Conservation (phyloP, 2,888 invertebrate species). For the Chrysodeixis includens region DNA sequence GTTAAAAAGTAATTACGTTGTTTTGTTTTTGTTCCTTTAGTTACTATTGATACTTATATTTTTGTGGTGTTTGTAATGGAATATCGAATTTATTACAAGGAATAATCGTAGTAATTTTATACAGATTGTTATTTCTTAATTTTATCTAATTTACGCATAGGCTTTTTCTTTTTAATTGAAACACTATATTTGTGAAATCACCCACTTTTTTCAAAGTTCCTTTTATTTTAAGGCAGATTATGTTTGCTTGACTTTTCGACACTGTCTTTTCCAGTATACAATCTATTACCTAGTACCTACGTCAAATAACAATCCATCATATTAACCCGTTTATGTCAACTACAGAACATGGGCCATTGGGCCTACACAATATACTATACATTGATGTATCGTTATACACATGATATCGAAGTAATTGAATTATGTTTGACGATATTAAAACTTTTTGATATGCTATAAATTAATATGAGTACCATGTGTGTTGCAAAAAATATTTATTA, state of each 20-base stretch:
- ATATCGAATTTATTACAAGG: too few species aligned
- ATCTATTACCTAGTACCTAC: conserved; percentile 3
- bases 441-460: too few species aligned
- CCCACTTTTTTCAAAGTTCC: not conserved
- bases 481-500: too few species aligned
- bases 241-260: not conserved
- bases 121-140: too few species aligned
- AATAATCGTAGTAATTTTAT: too few species aligned
- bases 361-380: not conserved
- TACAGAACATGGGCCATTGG: not conserved
- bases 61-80: not conserved
- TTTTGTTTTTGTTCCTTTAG: not conserved
- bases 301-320: conserved; percentile 4
- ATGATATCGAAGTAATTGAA: not conserved
- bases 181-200: too few species aligned
- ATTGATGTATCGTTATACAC: conserved; percentile 1
- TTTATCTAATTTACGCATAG: too few species aligned
- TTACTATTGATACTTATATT: not conserved
- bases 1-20: conserved; percentile 13
- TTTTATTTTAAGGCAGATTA: not conserved
- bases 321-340: conserved; percentile 4
- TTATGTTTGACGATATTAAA: not conserved
- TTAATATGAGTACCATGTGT: too few species aligned
- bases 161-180: too few species aligned
- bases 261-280: not conserved